Base-by-base conservation (phyloP, 2,888 invertebrate genomes). In the Caenorhabditis panamensis region DNA sequence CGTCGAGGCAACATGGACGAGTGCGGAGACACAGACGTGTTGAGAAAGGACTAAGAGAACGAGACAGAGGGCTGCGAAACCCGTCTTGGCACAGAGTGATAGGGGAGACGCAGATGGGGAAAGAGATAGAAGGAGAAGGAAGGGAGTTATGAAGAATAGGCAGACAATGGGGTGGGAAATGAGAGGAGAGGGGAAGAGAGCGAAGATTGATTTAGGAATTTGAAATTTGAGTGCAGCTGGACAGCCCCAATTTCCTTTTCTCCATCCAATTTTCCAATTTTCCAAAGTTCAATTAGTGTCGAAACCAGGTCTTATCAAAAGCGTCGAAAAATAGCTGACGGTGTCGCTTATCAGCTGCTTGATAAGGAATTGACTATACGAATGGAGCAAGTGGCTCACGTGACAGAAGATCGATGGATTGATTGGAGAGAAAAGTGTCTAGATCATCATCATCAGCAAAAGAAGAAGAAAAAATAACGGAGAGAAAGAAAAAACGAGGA, bases 51-150 rank as follows among this genome's bases (percentile, higher is more conserved):
- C 22, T 28, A 6, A 64, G 47, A 59, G 36, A 26, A 59, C 13
- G 41, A 9, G 61, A 36, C 51, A 37, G 63, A 36, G 62, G 56
- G 5, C 61, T 68, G 49, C 18, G 20, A 59, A 62, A 71, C 62
- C 53, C 71, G 71, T 71, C 71, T 69, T 71, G 47, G 62, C 69
- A 61, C 13, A 54, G 11, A 13, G 18, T 24, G 41, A 18, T 13
- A 18, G 44, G 1, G 37, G 44, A 44, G 24, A 44, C 59, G 59
- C 24, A 61, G 59, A 37, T 13, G 22, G 20, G 18, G 20, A 58
- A 58, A 61, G 41, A 22, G 44, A 61, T n/a, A 41, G 53, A 49
- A n/a, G 31, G 9, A 31, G 31, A 11, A 36, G 8, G n/a, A 4
- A 36, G 2, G 28, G 5, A 51, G 24, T n/a, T n/a, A 51, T 20